Evolutionary conservation across 2,888 invertebrate genomes (phyloP), one percentile per base, ranked within the genome.

Genomic region (Drosophila mayaguana): DNA sequence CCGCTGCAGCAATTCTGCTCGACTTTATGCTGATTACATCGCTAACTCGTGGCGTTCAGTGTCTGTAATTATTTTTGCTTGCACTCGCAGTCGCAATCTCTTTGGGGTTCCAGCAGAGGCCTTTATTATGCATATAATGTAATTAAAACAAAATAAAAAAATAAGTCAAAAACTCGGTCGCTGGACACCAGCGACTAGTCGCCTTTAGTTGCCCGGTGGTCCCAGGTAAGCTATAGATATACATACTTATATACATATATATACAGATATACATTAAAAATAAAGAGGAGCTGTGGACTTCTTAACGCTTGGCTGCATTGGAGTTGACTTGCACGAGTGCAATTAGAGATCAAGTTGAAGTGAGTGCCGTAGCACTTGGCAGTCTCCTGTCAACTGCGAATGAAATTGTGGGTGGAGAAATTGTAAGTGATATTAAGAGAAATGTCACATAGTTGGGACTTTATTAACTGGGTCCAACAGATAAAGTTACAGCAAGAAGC

Each of bases 101-200:
- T 59, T 57, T 78, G 75, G 66, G 56, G 38, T 50, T n/a, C 53
- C 48, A 43, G 34, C 36, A 11, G 55, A 80, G 71, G 55, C 59
- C 81, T 81, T 83, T 89, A 89, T 83, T 87, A 89, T 87, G 83
- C 79, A 89, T 72, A 81, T 83, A 89, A 89, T 89, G 85, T 89
- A 83, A 83, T 83, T 87, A 89, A 87, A 89, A 86, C 86, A 80
- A 78, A 68, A 32, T 11, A 32, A 32, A 32, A 2, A 11, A 32
- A 32, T 45, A 63, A 60, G 63, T 51, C 67, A 32, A 51, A 20
- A 54, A 57, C 46, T 42, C 12, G 20, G 48, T 42, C 43, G 34
- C 48, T 40, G 74, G 72, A 57, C 77, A 60, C 9, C 2, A 32
- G 46, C 9, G 28, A 48, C 53, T 42, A 12, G 60, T 42, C 22